phyloP scores from a whole-genome alignment of 2,888 invertebrate species.

The Diplazon laetatorius region DNA sequence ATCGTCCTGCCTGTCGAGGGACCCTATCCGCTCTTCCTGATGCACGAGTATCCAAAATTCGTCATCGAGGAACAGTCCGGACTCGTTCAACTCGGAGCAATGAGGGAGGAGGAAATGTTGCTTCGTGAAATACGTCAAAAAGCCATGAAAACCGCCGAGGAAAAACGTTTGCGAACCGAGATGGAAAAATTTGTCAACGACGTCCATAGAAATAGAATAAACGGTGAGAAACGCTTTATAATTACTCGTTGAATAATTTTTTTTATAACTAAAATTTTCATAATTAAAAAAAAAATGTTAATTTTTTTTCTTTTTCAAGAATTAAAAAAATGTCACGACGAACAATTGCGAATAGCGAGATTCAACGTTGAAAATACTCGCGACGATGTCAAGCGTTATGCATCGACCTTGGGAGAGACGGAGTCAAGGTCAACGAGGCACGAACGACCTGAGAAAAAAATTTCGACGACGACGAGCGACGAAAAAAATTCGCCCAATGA shows the following conservation, averaged over 20 bases:
- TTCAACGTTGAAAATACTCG: conserved; percentile 39
- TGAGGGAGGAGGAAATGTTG: conserved; percentile 69
- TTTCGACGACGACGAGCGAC: neutral
- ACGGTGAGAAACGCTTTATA: conserved; percentile 68
- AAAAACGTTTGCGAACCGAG: conserved; percentile 72
- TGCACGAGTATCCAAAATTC: conserved; percentile 77
- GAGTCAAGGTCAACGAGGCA: neutral
- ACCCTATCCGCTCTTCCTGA: conserved; percentile 74
- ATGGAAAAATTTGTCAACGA: conserved; percentile 71
- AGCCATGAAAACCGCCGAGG: conserved; percentile 70
- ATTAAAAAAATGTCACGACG: conserved; percentile 70
- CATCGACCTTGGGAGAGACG: conserved; percentile 6
- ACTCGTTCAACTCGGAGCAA: conserved; percentile 64
- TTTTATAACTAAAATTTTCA: conserved; percentile 1
- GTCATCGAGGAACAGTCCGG: conserved; percentile 68
- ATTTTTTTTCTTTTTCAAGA: too few relatives aligned
- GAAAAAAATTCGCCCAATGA: neutral
- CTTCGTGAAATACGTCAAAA: conserved; percentile 65
- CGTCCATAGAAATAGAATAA: conserved; percentile 73
- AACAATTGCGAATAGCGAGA: conserved; percentile 62
- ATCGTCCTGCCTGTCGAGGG: conserved; percentile 69
- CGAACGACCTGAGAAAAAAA: neutral
- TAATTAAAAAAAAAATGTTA: too few relatives aligned
- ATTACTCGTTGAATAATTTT: conserved; percentile 8
- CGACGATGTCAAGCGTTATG: conserved; percentile 20